phyloP scores from a whole-genome alignment of 2,888 invertebrate species.

The Chaitophorus viminalis region DNA sequence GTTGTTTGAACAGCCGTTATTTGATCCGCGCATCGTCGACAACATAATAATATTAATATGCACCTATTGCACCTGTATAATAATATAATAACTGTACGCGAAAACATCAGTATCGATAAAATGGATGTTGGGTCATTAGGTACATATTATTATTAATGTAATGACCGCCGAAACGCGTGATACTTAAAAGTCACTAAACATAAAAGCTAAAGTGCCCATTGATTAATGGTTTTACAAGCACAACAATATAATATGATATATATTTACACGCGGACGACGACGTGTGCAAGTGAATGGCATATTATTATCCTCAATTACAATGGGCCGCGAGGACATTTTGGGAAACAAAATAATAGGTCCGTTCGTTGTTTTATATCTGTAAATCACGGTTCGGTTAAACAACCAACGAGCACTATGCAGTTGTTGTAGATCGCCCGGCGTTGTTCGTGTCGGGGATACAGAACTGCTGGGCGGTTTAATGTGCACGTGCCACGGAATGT shows the following conservation, averaged over 20 bases:
- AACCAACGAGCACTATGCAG: not conserved
- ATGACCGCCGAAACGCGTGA: not conserved
- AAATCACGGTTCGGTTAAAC: constrained; percentile 57
- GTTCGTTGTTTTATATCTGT: constrained; percentile 44
- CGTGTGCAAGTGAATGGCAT: not conserved
- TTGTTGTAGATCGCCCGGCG: not conserved
- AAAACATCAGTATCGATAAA: not conserved
- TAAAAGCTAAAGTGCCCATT: no score
- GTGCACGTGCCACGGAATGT: constrained; percentile 43
- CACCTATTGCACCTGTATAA: no score
- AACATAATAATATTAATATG: no score
- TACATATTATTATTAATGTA: not conserved
- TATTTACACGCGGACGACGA: no score
- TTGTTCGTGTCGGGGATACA: constrained; percentile 45
- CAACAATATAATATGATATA: no score
- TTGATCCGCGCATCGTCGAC: no score
- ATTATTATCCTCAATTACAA: constrained; percentile 28
- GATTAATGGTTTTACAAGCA: no score
- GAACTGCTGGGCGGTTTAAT: constrained; percentile 16
- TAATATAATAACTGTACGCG: not conserved
- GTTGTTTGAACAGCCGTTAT: no score
- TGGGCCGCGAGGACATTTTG: not conserved
- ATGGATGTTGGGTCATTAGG: not conserved
- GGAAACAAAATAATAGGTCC: constrained; percentile 42
- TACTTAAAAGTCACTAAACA: not conserved